These are phyloP conservation scores for Phalacrocorax carbo DNA, from an alignment of 2,113 vertebrate genomes.

Conservation along the genomic window DNA sequence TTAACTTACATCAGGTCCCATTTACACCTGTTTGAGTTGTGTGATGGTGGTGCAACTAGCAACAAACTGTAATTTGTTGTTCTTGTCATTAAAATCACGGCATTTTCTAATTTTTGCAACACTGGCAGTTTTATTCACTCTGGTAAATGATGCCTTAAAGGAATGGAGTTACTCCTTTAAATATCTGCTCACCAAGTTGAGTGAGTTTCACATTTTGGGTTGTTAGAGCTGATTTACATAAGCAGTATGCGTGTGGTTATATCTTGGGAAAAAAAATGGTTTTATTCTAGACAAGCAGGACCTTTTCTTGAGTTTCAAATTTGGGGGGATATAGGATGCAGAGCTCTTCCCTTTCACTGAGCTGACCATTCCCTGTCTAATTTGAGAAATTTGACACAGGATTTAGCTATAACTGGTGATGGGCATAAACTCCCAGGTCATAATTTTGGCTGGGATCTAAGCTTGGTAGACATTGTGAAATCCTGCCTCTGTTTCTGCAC, in stretches of 20 bases:
- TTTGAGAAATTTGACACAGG: neutral
- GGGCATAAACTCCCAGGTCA: neutral
- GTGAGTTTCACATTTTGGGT: neutral
- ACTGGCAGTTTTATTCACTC: neutral
- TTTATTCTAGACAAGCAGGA: neutral
- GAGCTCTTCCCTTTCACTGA: neutral
- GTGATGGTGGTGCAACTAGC: neutral
- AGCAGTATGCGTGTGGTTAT: neutral
- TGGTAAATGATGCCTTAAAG: neutral
- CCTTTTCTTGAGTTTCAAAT: neutral
- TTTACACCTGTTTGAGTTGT: neutral
- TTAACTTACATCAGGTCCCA: neutral
- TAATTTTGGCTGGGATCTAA: neutral
- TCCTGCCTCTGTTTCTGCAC: neutral
- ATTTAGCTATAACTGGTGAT: neutral
- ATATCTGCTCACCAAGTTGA: neutral
- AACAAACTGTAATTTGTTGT: neutral
- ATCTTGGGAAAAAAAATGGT: neutral
- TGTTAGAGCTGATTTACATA: neutral
- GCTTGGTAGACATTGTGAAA: neutral
- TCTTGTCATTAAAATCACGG: neutral
- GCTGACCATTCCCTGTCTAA: neutral
- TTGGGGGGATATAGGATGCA: neutral
- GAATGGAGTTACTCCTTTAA: neutral
- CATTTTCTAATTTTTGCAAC: neutral